Percentiles rank a stretch among this genome's conserved stretches.
Evolutionary conservation across 2,888 invertebrate species (phyloP).

Genomic region (Marronus borbonicus): DNA sequence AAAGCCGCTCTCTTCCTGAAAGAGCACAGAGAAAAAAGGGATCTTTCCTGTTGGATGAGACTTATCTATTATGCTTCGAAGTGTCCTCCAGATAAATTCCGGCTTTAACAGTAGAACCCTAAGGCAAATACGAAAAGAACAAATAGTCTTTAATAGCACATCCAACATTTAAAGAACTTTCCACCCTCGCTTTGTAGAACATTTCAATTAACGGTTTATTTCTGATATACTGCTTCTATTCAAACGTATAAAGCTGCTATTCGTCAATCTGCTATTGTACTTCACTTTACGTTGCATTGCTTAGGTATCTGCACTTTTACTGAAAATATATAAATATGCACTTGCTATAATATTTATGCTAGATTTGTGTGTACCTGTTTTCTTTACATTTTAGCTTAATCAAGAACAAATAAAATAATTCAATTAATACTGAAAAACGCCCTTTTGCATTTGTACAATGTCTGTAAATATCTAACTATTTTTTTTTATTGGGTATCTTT

Average conservation of each 20-base stretch:
- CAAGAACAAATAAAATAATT: too few relatives aligned
- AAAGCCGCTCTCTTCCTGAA: slow-evolving; percentile 46
- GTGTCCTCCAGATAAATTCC: slow-evolving; percentile 39
- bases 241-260: background rate
- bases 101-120: slow-evolving; percentile 11
- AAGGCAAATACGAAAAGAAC: slow-evolving; percentile 34
- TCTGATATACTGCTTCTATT: slow-evolving; percentile 5
- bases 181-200: slow-evolving; percentile 16
- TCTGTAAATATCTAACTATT: too few relatives aligned
- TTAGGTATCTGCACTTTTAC: too few relatives aligned
- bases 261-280: too few relatives aligned
- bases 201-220: slow-evolving; percentile 24
- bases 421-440: too few relatives aligned
- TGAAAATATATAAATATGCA: too few relatives aligned
- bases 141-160: slow-evolving; percentile 32
- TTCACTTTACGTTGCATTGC: too few relatives aligned
- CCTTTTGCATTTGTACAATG: too few relatives aligned
- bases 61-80: slow-evolving; percentile 41
- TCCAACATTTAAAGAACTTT: slow-evolving; percentile 19
- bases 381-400: too few relatives aligned
- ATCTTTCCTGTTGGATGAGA: slow-evolving; percentile 24
- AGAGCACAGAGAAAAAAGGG: slow-evolving; percentile 52
- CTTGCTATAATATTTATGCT: too few relatives aligned
- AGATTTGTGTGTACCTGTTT: too few relatives aligned
- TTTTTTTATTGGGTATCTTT: too few relatives aligned